Percentiles rank a stretch among this genome's conserved stretches.
Evolutionary conservation across 1,140 invertebrate genomes (phyloP).

Genomic region (Solenopsis fugax): DNA sequence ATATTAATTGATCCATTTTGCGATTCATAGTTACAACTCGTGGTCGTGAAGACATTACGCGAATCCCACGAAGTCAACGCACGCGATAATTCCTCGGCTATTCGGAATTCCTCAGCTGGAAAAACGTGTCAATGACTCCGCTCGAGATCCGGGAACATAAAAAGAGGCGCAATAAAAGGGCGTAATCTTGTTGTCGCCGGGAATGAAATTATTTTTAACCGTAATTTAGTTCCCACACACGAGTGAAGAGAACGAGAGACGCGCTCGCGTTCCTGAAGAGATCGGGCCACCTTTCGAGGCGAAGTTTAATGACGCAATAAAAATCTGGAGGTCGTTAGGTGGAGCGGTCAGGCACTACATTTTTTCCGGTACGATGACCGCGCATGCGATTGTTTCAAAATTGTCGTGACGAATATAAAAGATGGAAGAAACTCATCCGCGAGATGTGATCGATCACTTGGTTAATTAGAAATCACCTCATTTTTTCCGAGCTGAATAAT

Average conservation of each 20-base stretch:
- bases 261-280: slow-evolving; percentile 49
- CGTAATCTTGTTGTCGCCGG: slow-evolving; percentile 43
- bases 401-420: slow-evolving; percentile 54
- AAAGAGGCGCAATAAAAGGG: slow-evolving; percentile 30
- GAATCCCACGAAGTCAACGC: slow-evolving; percentile 37
- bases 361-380: slow-evolving; percentile 80
- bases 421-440: background rate
- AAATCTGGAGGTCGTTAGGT: slow-evolving; percentile 82
- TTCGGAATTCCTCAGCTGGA: slow-evolving; percentile 41
- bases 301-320: slow-evolving; percentile 83
- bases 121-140: slow-evolving; percentile 53
- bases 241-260: slow-evolving; percentile 41
- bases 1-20: background rate
- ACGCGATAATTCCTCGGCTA: slow-evolving; percentile 54
- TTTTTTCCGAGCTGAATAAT: slow-evolving; percentile 1
- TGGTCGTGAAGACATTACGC: slow-evolving; percentile 19
- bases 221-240: slow-evolving; percentile 77
- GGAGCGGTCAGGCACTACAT: slow-evolving; percentile 72
- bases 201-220: slow-evolving; percentile 73
- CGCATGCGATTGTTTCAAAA: slow-evolving; percentile 73
- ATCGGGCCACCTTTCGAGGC: slow-evolving; percentile 77
- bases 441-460: slow-evolving; percentile 1
- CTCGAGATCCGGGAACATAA: slow-evolving; percentile 33
- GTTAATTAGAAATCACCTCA: slow-evolving; percentile 32
- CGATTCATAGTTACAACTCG: background rate